Evolutionary conservation across 2,888 invertebrate species (phyloP).

Genomic region (Melanostoma mellinum): DNA sequence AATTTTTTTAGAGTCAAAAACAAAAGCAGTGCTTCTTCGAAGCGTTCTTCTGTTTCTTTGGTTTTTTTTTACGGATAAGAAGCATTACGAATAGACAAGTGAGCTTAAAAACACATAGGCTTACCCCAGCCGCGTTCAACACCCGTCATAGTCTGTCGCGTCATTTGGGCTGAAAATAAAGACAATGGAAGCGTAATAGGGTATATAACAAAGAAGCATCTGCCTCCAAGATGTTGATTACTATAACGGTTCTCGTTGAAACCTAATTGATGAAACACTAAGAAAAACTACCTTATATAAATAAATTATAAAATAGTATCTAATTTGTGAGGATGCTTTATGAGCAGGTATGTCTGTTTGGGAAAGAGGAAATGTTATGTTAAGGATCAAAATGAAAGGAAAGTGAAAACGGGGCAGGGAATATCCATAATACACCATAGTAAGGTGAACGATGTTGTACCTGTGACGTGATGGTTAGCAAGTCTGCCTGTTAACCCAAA

Average conservation of each 20-base stretch:
- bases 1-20: conserved; percentile 59
- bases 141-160: not conserved
- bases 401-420: no score
- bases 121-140: not conserved
- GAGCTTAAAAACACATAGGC: conserved; percentile 30
- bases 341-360: no score
- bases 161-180: not conserved
- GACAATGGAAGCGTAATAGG: conserved; percentile 44
- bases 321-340: no score
- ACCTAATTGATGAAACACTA: no score
- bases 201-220: conserved; percentile 38
- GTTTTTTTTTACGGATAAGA: not conserved
- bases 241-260: not conserved
- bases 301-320: no score
- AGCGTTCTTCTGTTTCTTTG: conserved; percentile 20
- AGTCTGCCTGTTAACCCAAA: no score
- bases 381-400: no score
- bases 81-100: conserved; percentile 54
- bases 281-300: no score
- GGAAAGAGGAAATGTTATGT: no score
- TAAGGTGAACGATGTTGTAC: no score
- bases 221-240: conserved; percentile 48
- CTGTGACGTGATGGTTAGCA: no score
- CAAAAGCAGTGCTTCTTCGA: conserved; percentile 37
- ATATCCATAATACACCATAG: no score